Evolutionary conservation across 2,797 vertebrate genomes (phyloP).

Genomic region (Paedocypris micromegethes): DNA sequence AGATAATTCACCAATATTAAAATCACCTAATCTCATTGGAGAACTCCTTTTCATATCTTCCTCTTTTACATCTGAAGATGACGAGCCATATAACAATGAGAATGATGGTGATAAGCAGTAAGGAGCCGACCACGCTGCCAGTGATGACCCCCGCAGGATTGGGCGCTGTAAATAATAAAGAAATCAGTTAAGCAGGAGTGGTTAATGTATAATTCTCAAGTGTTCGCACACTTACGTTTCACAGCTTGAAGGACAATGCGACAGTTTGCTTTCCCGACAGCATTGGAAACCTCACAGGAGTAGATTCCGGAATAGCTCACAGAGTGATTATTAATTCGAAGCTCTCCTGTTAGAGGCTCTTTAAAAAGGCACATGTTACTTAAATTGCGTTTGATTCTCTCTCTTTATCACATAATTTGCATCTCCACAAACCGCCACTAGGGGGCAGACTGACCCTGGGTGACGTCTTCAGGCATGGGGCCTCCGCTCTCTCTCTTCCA

Average conservation of each 20-base stretch:
- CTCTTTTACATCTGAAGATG: constrained; percentile 67
- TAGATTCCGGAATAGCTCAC: constrained; percentile 70
- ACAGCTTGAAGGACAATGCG: constrained; percentile 58
- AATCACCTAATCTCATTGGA: constrained; percentile 76
- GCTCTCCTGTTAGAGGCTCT: constrained; percentile 71
- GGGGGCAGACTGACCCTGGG: constrained; percentile 70
- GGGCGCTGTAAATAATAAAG: constrained; percentile 57
- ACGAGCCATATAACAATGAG: constrained; percentile 71
- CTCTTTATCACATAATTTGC: too few relatives aligned
- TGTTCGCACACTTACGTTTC: constrained; percentile 55
- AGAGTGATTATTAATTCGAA: constrained; percentile 73
- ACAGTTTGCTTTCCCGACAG: constrained; percentile 74
- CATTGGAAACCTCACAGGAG: constrained; percentile 79
- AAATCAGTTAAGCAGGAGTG: neutral
- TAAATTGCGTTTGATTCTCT: too few relatives aligned
- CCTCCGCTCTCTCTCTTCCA: constrained; percentile 59
- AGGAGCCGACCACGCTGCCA: constrained; percentile 70
- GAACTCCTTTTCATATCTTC: constrained; percentile 66
- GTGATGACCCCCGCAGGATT: constrained; percentile 72
- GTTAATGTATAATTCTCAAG: neutral
- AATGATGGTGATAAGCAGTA: constrained; percentile 73
- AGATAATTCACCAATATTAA: neutral
- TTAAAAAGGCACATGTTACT: too few relatives aligned
- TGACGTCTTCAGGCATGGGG: constrained; percentile 48
- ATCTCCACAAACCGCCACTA: constrained; percentile 31